A percentile compares a stretch with the other conserved stretches of the same genome.
Evolutionary conservation across 2,797 vertebrate genomes (phyloP).

Genomic region (Linurgus olivaceus): DNA sequence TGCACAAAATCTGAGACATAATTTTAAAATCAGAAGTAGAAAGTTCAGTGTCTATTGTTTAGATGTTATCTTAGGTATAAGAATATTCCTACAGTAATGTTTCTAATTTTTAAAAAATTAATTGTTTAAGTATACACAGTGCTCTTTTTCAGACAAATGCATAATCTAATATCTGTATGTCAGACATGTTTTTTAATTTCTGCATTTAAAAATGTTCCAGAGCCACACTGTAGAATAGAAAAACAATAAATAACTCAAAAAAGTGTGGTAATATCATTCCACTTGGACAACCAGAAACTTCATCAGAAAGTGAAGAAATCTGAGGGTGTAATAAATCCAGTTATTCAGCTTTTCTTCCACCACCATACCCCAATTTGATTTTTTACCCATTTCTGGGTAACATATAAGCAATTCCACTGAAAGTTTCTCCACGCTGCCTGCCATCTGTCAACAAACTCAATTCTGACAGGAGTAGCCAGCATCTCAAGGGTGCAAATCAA

Average conservation of each 20-base stretch:
- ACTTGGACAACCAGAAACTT: not conserved
- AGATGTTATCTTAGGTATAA: not conserved
- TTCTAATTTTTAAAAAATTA: not conserved
- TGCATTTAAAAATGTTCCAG: not conserved
- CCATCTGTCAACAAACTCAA: conserved; percentile 67
- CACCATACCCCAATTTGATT: not conserved
- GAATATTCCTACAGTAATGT: not conserved
- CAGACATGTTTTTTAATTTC: not conserved
- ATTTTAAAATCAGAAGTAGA: not conserved
- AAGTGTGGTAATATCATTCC: not conserved
- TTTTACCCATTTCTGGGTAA: conserved; percentile 23
- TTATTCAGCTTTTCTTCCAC: not conserved
- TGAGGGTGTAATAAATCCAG: not conserved
- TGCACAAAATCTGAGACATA: not conserved
- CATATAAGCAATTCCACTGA: conserved; percentile 40
- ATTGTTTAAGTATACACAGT: not conserved
- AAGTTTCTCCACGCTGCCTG: conserved; percentile 59
- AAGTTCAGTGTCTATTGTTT: not conserved
- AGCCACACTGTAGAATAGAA: not conserved
- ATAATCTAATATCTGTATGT: not conserved
- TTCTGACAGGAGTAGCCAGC: conserved; percentile 69
- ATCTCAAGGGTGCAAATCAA: conserved; percentile 73
- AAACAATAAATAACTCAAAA: not conserved
- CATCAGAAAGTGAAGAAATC: not conserved
- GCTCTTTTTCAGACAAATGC: not conserved